phyloP scores from a whole-genome alignment of 1,140 invertebrate species.

The Diabrotica undecimpunctata region DNA sequence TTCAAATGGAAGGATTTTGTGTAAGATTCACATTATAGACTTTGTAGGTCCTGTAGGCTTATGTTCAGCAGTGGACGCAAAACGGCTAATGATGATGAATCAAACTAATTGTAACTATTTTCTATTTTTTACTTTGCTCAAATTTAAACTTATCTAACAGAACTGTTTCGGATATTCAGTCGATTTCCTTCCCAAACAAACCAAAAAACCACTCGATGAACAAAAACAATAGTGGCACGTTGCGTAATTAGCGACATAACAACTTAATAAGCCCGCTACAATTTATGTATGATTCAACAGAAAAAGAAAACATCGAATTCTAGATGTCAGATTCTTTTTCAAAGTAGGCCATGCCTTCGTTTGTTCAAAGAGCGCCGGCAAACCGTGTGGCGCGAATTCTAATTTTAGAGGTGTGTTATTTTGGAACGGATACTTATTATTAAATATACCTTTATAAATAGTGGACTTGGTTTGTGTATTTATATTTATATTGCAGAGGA shows the following conservation, averaged over 20 bases:
- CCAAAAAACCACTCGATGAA: not conserved
- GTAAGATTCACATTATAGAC: too few relatives aligned
- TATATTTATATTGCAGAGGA: too few relatives aligned
- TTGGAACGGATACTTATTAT: too few relatives aligned
- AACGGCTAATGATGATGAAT: too few relatives aligned
- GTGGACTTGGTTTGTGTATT: too few relatives aligned
- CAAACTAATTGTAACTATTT: too few relatives aligned
- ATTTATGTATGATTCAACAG: conserved; percentile 21
- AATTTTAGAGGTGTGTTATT: conserved; percentile 3
- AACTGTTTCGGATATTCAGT: not conserved
- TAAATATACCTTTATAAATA: too few relatives aligned
- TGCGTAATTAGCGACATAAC: conserved; percentile 12
- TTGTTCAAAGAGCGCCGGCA: conserved; percentile 43
- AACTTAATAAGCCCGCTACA: conserved; percentile 22
- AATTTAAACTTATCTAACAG: too few relatives aligned
- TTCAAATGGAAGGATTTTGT: too few relatives aligned
- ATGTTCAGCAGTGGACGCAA: too few relatives aligned
- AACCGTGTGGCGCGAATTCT: conserved; percentile 35
- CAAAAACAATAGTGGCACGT: conserved; percentile 23
- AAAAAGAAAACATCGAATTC: conserved; percentile 35
- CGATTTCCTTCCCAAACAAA: conserved; percentile 14
- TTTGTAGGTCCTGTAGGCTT: too few relatives aligned
- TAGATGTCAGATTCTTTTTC: conserved; percentile 35
- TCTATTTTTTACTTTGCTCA: too few relatives aligned
- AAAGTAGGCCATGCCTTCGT: conserved; percentile 47